A percentile compares a stretch with the other conserved stretches of the same genome.
phyloP scores from a whole-genome alignment of 2,113 vertebrate genomes.

The Tachysurus fulvidraco region DNA sequence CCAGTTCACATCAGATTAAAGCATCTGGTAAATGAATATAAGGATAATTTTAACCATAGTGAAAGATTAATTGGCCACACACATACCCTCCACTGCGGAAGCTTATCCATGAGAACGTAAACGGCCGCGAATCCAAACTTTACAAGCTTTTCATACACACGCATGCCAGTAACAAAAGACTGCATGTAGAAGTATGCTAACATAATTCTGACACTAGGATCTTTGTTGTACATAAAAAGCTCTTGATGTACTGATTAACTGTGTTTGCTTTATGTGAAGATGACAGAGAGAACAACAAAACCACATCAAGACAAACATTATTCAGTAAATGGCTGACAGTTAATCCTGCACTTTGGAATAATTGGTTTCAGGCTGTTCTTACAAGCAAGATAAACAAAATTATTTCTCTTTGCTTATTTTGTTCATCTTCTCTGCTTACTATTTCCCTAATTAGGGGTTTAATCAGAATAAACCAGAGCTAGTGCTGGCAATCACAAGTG shows the following conservation, averaged over 20 bases:
- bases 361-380: not conserved
- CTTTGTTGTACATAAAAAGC: not conserved
- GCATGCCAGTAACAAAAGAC: not conserved
- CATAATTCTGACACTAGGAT: not conserved
- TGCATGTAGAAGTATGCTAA: not conserved
- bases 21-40: not conserved
- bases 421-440: not conserved
- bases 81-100: not conserved
- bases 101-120: not conserved
- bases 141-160: slow-evolving; percentile 7
- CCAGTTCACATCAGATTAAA: not conserved
- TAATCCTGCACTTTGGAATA: not conserved
- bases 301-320: not conserved
- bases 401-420: not conserved
- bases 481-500: not conserved
- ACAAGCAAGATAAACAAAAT: slow-evolving; percentile 3
- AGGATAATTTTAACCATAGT: not conserved
- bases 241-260: not conserved
- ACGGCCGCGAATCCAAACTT: not conserved
- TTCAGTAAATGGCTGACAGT: not conserved
- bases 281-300: not conserved
- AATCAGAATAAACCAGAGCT: not conserved
- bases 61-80: not conserved
- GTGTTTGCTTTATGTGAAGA: not conserved
- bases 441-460: not conserved